Evolutionary conservation across 1,140 invertebrate species (phyloP), one percentile per base, ranked within the genome.

Genomic region (Adoxophyes honmai): DNA sequence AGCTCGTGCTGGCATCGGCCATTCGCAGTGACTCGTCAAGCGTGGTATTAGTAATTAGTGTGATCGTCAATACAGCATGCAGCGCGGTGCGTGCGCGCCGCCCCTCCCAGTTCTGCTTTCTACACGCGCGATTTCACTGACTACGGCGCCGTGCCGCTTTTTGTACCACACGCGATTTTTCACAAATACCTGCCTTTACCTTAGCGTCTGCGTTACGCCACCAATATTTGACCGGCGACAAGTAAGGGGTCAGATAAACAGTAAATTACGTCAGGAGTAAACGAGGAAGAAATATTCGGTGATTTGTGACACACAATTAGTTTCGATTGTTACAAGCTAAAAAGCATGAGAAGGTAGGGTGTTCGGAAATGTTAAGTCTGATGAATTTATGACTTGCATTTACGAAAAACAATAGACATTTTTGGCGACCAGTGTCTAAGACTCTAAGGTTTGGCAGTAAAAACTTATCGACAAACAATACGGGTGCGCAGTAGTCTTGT

Each of bases 101-200:
- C 70, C 66, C 76, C 72, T 73, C 68, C 70, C 70, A 76, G 81
- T 78, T 83, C 81, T 83, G 83, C 83, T 86, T 86, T 86, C 83
- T 86, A 86, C 68, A 74, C 80, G 82, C 81, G 74, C 79, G 81
- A 84, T 86, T 86, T 84, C 83, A 81, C 83, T 80, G 73, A 65
- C 68, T 58, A 66, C 54, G 52, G 16, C 55, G 48, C 16, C 52
- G 52, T 14, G 52, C 34, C 18, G 75, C 70, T 77, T 78, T 77
- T 78, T 79, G 66, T 75, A 64, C 62, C 54, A 68, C 75, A 79
- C 73, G 80, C 71, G 68, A 83, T 77, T 81, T 78, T 81, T 79
- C 76, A 81, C 75, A 68, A 84, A 76, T 70, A 68, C 61, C 63
- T 68, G 59, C 36, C 52, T 59, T 75, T 71, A 16, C 16, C 5